phyloP scores from a whole-genome alignment of 2,797 vertebrate species.

The Gymnopithys bicolor region DNA sequence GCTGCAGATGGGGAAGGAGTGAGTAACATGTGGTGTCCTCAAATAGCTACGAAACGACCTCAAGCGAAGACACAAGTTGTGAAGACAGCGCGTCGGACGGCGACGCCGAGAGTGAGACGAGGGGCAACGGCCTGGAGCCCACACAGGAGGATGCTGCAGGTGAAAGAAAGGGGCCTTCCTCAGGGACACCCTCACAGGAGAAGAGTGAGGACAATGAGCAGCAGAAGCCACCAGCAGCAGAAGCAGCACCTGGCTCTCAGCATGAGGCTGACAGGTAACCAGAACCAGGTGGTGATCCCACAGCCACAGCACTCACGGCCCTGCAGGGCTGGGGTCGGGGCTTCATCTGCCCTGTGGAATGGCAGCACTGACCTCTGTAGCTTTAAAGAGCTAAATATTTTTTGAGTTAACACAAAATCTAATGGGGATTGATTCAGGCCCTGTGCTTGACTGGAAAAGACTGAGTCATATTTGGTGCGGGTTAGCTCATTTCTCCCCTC shows the following conservation, averaged over 20 bases:
- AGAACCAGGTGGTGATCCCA: rapidly evolving
- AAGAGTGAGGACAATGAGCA: background rate
- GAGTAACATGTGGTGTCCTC: slow-evolving; percentile 63
- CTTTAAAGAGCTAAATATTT: background rate
- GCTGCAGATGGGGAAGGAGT: background rate
- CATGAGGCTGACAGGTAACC: slow-evolving; percentile 70
- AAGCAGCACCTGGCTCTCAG: background rate
- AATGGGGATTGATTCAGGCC: background rate
- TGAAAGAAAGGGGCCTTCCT: background rate
- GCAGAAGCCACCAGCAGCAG: background rate
- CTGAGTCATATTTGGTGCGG: slow-evolving; percentile 12
- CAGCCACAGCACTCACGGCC: rapidly evolving
- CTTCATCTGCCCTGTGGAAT: background rate
- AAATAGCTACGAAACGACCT: slow-evolving; percentile 93
- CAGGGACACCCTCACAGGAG: background rate
- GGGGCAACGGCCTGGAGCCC: background rate
- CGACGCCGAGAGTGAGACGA: slow-evolving; percentile 72
- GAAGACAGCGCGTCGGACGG: slow-evolving; percentile 85
- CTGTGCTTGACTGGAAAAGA: background rate
- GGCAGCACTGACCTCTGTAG: background rate
- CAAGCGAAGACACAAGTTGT: slow-evolving; percentile 93
- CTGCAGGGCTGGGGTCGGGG: background rate
- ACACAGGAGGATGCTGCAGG: background rate
- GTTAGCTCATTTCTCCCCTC: slow-evolving; percentile 28
- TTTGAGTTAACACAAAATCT: background rate